Conservation (phyloP, 1,140 invertebrate genomes). For the Meloidogyne hapla region DNA sequence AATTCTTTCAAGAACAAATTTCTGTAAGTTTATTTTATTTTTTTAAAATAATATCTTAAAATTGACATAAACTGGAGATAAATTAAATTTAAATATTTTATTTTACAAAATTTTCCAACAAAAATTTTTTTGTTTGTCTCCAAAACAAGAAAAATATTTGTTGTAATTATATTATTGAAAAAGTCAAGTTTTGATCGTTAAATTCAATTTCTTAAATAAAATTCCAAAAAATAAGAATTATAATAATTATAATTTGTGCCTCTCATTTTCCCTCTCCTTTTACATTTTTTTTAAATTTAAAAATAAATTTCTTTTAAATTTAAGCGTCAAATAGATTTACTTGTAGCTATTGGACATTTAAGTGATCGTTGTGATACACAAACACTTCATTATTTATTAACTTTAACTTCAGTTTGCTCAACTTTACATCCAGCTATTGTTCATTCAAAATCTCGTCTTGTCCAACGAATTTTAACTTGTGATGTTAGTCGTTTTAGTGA, state of each 20-base stretch:
- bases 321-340: conserved; percentile 60
- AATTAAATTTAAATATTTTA: too few relatives aligned
- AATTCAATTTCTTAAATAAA: too few relatives aligned
- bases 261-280: background rate
- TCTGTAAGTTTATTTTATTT: conserved; percentile 37
- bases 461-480: conserved; percentile 59
- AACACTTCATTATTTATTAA: conserved; percentile 51
- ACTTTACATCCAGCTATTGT: conserved; percentile 59
- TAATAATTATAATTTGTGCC: background rate
- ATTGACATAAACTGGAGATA: too few relatives aligned
- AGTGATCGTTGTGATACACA: conserved; percentile 58
- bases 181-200: too few relatives aligned
- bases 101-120: too few relatives aligned
- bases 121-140: too few relatives aligned
- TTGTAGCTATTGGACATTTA: conserved; percentile 54
- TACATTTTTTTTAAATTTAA: conserved; percentile 1
- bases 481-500: conserved; percentile 54
- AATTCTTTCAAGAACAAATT: conserved; percentile 57
- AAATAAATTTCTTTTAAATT: conserved; percentile 12
- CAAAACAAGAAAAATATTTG: too few relatives aligned
- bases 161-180: too few relatives aligned
- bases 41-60: too few relatives aligned
- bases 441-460: conserved; percentile 57
- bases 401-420: conserved; percentile 47
- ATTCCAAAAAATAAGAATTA: too few relatives aligned